Base-by-base conservation (phyloP, 2,113 vertebrate genomes). In the Zosterops hypoxanthus region DNA sequence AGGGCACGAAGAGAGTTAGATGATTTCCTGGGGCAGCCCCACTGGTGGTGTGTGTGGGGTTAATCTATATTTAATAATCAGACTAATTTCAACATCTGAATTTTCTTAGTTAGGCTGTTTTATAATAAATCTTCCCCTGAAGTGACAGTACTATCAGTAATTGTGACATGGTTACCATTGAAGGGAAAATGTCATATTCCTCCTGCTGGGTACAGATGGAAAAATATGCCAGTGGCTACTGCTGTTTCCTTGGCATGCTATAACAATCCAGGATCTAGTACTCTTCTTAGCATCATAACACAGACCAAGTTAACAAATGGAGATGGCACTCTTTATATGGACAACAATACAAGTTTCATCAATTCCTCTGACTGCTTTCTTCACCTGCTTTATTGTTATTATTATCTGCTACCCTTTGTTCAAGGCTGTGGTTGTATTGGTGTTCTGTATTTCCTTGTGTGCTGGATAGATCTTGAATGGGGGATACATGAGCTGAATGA, bases 141-240 rank as follows among this genome's bases (percentile, higher is more conserved):
- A 68, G 34, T 92, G 86, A 84, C 41, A 68, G 31, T 78, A 36
- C 20, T 9, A 2, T 90, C 68, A 52, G 42, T 83, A 88, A 75
- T 63, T 92, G 82, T 70, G 56, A 49, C 68, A 82, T 78, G 44
- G 41, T 92, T 97, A 50, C 80, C 53, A 28, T 3, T 96, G 79
- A 82, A 94, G 57, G 60, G 49, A 94, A 90, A 78, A 92, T 77
- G 57, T 90, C 71, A 41, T 77, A 66, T 86, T 92, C 36, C 21
- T 88, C 82, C 70, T 96, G 90, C 92, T 92, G 94, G 72, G 86
- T 97, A 41, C 96, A 94, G 88, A 93, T 93, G 95, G 88, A 79
- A 90, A 86, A 95, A 86, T 88, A 53, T 88, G 92, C 93, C 95
- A 86, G 81, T 94, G 90, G 93, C 88, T 96, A 90, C 85, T 93